These are phyloP conservation scores for Hippopotamus amphibius DNA, from an alignment of 2,113 vertebrate species.

Conservation along the genomic window DNA sequence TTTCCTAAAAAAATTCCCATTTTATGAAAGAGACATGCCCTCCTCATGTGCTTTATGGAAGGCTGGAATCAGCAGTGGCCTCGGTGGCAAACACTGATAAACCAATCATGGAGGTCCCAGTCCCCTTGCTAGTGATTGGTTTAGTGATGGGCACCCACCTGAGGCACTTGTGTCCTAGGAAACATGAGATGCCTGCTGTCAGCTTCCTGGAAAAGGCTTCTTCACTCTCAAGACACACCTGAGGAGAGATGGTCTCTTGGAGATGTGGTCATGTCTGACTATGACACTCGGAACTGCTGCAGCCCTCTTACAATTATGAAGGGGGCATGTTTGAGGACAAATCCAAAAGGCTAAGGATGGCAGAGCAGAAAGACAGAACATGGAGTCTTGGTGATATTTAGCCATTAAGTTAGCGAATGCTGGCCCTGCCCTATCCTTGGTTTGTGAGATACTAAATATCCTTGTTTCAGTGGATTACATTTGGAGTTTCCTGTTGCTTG, in stretches of 20 bases:
- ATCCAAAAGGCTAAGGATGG: background rate
- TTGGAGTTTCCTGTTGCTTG: background rate
- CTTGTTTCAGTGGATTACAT: background rate
- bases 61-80: too few species aligned
- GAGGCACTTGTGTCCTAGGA: background rate
- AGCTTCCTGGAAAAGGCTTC: background rate
- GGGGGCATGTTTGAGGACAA: background rate
- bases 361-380: background rate
- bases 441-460: background rate
- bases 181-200: background rate
- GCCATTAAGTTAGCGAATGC: background rate
- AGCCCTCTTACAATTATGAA: background rate
- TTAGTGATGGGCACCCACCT: fast-evolving
- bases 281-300: background rate
- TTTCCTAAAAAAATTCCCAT: background rate
- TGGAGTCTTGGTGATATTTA: background rate
- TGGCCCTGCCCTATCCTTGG: background rate
- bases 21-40: background rate
- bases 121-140: background rate
- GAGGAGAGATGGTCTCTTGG: background rate
- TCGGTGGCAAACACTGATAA: background rate
- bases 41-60: background rate
- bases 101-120: background rate
- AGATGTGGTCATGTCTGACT: background rate
- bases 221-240: background rate